These are phyloP conservation scores for Peromyscus leucopus DNA, from an alignment of 2,113 vertebrate species.

Conservation along the genomic window DNA sequence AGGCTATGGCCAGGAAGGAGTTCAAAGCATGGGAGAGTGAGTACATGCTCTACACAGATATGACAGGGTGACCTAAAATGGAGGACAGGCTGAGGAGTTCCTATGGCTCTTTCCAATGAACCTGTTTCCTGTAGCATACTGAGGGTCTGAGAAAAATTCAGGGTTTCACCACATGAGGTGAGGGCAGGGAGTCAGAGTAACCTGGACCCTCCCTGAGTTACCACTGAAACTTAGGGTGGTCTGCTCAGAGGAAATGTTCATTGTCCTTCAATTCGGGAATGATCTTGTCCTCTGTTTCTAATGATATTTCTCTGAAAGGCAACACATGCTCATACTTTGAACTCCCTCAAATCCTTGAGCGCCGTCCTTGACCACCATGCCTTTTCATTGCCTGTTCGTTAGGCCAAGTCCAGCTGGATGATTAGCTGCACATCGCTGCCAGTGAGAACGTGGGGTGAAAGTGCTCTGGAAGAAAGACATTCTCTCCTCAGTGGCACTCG, in stretches of 20 bases:
- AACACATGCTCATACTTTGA: background rate
- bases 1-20: background rate
- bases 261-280: background rate
- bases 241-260: background rate
- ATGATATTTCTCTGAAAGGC: background rate
- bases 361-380: background rate
- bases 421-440: constrained; percentile 31
- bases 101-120: background rate
- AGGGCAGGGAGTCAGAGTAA: accelerated
- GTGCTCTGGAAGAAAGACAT: background rate
- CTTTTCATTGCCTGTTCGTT: constrained; percentile 52
- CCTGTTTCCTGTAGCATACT: background rate
- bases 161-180: background rate
- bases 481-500: background rate
- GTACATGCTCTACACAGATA: background rate
- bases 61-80: background rate
- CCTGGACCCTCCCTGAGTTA: background rate
- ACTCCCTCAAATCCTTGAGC: constrained; percentile 48
- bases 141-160: background rate
- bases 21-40: accelerated
- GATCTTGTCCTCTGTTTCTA: background rate
- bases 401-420: constrained; percentile 64
- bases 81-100: background rate
- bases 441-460: constrained; percentile 49
- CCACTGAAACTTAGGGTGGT: background rate